Conservation (phyloP, 2,113 vertebrate species). For the Oryzias woworae region DNA sequence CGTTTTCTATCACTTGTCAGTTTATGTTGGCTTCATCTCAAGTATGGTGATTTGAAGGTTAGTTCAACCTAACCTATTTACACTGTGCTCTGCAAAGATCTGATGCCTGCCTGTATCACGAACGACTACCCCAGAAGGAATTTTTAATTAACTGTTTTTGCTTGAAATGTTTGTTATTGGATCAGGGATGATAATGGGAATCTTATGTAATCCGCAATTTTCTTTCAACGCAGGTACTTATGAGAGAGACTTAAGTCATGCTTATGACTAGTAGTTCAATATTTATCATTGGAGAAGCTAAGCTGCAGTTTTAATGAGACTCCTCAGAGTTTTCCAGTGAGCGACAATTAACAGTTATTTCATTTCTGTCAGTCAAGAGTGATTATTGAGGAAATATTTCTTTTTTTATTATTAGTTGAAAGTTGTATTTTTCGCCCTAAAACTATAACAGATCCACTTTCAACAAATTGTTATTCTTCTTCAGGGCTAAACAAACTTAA, state of each 20-base stretch:
- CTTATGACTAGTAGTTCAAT: constrained; percentile 56
- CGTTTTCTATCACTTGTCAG: not conserved
- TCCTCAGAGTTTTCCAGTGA: constrained; percentile 12
- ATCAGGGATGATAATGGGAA: constrained; percentile 47
- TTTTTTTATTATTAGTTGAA: not conserved
- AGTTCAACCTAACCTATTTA: constrained; percentile 55
- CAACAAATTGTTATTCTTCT: not conserved
- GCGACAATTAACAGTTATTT: constrained; percentile 24
- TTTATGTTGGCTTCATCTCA: constrained; percentile 39
- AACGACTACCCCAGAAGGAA: constrained; percentile 16
- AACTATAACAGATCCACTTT: constrained; percentile 6
- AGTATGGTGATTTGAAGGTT: constrained; percentile 32
- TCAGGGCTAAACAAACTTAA: not conserved
- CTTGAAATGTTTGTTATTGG: constrained; percentile 61
- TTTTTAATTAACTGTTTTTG: constrained; percentile 64
- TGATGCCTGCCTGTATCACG: constrained; percentile 32
- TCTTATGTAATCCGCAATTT: constrained; percentile 54
- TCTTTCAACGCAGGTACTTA: constrained; percentile 29
- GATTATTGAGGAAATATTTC: constrained; percentile 8
- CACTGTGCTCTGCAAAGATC: constrained; percentile 55
- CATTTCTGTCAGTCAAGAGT: constrained; percentile 21
- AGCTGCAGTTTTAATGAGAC: constrained; percentile 54
- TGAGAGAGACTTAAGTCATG: constrained; percentile 44
- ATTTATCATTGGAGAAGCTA: constrained; percentile 51
- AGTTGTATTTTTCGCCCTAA: not conserved